Percentiles rank a stretch among this genome's conserved stretches.
These are phyloP conservation scores for Platalea minor DNA, from an alignment of 2,797 vertebrate genomes.

Conservation along the genomic window DNA sequence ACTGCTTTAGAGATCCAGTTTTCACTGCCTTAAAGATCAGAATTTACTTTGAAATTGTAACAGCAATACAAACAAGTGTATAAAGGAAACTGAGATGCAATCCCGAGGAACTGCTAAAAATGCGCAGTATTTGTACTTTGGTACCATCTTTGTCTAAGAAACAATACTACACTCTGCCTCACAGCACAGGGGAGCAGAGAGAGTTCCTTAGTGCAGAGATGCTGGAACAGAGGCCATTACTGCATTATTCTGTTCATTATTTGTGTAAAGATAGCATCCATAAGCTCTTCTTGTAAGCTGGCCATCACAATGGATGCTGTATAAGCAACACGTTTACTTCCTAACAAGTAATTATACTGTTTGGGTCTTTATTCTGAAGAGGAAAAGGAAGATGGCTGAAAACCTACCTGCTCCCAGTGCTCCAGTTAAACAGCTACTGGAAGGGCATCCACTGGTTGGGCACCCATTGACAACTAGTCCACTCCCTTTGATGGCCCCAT, in stretches of 20 bases:
- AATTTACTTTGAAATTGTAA: background rate
- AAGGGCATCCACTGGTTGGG: constrained; percentile 73
- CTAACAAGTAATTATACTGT: background rate
- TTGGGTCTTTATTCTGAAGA: background rate
- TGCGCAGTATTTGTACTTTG: background rate
- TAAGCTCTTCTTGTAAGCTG: background rate
- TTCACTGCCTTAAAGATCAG: background rate
- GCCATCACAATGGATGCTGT: background rate
- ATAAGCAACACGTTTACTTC: background rate
- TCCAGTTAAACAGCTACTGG: constrained; percentile 75
- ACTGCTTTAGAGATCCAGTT: background rate
- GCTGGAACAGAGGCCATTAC: background rate
- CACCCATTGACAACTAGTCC: constrained; percentile 69
- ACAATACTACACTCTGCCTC: background rate
- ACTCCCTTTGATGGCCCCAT: constrained; percentile 89
- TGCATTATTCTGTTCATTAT: background rate
- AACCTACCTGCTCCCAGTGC: constrained; percentile 76
- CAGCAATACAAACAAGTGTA: background rate
- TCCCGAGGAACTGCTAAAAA: background rate
- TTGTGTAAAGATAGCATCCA: background rate
- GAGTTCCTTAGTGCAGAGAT: background rate
- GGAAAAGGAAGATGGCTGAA: background rate
- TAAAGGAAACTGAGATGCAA: background rate
- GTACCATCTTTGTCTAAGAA: background rate
- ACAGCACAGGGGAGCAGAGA: background rate